Base-by-base conservation (phyloP, 2,888 invertebrate species). In the Leucozona laternaria region DNA sequence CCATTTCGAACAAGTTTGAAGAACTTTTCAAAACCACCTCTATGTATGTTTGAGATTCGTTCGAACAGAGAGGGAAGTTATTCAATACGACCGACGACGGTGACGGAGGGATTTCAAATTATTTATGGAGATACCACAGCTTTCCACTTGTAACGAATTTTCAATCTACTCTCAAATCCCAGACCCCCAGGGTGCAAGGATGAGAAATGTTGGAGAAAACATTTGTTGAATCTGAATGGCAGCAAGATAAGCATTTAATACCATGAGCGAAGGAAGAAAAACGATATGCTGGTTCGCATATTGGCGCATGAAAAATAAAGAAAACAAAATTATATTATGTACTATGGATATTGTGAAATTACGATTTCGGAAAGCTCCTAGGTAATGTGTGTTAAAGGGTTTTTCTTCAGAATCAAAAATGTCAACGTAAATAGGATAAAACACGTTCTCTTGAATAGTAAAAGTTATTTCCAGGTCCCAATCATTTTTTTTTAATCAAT, bases 221-320 rank as follows among this genome's bases (percentile, higher is more conserved):
- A 57, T 57, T 57, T 57, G 57, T 57, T 57, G 57, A 57, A 57
- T 57, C 31, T 17, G 17, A 31, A 57, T 11, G 11, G 11, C 5
- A 31, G 17, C 17, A 17, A 31, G 28, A 17, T 55, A 55, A 31
- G 55, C 28, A 31, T 31, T 31, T 57, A n/a, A 31, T 31, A n/a
- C n/a, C n/a, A n/a, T n/a, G 17, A 31, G 31, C 11, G 5, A 5
- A 31, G 11, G 28, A 43, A 17, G 0, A 11, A 57, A n/a, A 11
- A 2, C 10, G 10, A 31, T n/a, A 31, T 28, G 10, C 17, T 31
- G 31, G 17, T 31, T 57, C 53, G 2, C n/a, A 8, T n/a, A 11
- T 57, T 57, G 31, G 31, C 4, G 1, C 2, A 34, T 17, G 31
- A 53, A 15, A 53, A 28, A 25, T 4, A 10, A 28, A 0, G 34